Evolutionary conservation across 2,113 vertebrate species (phyloP).

Genomic region (Panthera leo): DNA sequence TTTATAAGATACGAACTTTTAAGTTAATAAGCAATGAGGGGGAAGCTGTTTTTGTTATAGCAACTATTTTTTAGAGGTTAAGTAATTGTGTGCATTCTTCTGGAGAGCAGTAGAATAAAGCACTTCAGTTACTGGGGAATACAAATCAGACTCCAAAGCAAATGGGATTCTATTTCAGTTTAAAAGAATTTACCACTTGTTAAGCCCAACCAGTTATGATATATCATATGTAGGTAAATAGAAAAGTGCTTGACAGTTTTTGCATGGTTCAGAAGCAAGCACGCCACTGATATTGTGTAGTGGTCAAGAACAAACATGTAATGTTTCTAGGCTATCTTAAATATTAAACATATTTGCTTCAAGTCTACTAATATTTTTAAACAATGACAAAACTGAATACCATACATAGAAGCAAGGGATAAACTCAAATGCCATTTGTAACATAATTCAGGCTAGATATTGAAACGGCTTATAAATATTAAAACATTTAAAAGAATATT

Average conservation of each 20-base stretch:
- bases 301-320: neutral
- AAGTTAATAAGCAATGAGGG: neutral
- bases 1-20: neutral
- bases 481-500: neutral
- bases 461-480: neutral
- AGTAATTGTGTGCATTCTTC: neutral
- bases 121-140: slow-evolving; percentile 23
- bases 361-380: neutral
- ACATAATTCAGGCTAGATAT: neutral
- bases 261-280: neutral
- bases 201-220: neutral
- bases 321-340: neutral
- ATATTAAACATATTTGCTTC: neutral
- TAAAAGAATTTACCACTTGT: neutral
- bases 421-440: neutral
- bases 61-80: slow-evolving; percentile 26
- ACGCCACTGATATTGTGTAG: neutral
- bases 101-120: slow-evolving; percentile 2
- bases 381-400: neutral
- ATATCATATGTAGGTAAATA: neutral
- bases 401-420: neutral
- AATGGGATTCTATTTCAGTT: slow-evolving; percentile 10
- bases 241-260: neutral
- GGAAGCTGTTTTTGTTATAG: neutral
- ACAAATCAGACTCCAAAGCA: slow-evolving; percentile 3